phyloP scores from a whole-genome alignment of 2,797 vertebrate genomes.

The Falco cherrug region DNA sequence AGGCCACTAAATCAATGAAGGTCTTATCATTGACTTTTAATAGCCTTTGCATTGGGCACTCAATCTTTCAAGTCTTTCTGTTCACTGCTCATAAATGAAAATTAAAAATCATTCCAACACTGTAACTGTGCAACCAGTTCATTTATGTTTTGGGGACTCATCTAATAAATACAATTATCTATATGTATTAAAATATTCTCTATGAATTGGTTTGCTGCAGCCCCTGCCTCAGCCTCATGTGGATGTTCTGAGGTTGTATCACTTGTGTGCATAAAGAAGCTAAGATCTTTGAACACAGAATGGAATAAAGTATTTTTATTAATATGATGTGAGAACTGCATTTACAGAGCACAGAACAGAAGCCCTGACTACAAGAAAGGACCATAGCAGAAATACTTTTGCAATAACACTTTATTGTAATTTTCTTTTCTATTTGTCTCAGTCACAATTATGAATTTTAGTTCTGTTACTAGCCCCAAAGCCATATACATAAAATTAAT shows the following conservation, averaged over 20 bases:
- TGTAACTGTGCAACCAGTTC: neutral
- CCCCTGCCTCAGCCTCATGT: neutral
- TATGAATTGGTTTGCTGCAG: neutral
- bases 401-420: neutral
- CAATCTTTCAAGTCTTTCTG: neutral
- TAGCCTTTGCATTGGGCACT: neutral
- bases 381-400: neutral
- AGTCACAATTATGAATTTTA: neutral
- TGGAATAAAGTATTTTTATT: neutral
- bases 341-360: neutral
- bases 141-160: neutral
- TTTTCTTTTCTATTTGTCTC: neutral
- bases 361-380: neutral
- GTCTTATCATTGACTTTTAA: neutral
- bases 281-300: neutral
- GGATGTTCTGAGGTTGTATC: slow-evolving; percentile 3
- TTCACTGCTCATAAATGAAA: slow-evolving; percentile 8
- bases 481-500: neutral
- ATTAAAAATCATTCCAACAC: neutral
- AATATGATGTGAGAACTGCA: neutral
- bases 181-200: neutral
- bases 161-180: neutral
- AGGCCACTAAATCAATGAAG: neutral
- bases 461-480: neutral
- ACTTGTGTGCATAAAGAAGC: neutral